These are phyloP conservation scores for Archegozetes longisetosus DNA, from an alignment of 1,140 invertebrate species.

Conservation along the genomic window DNA sequence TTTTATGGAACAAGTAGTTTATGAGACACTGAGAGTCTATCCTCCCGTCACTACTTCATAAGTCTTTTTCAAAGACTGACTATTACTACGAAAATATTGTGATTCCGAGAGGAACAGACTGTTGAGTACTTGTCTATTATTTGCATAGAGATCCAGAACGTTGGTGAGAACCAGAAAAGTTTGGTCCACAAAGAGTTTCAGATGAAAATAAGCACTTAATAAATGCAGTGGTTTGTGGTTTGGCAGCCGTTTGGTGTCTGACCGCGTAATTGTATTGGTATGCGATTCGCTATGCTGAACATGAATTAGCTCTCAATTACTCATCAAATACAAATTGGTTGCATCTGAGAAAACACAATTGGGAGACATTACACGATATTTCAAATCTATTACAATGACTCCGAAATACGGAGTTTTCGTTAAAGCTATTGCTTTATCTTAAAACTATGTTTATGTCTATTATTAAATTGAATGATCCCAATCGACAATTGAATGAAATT, in stretches of 20 bases:
- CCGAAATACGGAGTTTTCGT: not conserved
- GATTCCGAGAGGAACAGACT: no score
- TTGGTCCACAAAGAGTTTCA: slow-evolving; percentile 19
- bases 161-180: slow-evolving; percentile 18
- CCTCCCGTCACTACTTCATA: no score
- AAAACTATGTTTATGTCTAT: no score
- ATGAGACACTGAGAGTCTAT: no score
- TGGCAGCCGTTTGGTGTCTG: slow-evolving; percentile 5
- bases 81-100: no score
- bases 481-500: no score
- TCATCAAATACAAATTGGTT: not conserved
- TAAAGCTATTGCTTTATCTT: not conserved
- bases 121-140: no score
- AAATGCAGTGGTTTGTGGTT: not conserved
- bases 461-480: no score
- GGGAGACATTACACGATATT: not conserved
- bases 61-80: no score
- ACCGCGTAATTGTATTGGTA: slow-evolving; percentile 15
- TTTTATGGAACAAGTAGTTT: no score
- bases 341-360: not conserved
- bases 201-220: slow-evolving; percentile 11
- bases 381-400: not conserved
- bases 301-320: not conserved
- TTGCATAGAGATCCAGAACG: slow-evolving; percentile 21
- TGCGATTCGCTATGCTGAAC: slow-evolving; percentile 8